These are phyloP conservation scores for Globodera ellingtonae DNA, from an alignment of 1,140 invertebrate genomes.

Conservation along the genomic window DNA sequence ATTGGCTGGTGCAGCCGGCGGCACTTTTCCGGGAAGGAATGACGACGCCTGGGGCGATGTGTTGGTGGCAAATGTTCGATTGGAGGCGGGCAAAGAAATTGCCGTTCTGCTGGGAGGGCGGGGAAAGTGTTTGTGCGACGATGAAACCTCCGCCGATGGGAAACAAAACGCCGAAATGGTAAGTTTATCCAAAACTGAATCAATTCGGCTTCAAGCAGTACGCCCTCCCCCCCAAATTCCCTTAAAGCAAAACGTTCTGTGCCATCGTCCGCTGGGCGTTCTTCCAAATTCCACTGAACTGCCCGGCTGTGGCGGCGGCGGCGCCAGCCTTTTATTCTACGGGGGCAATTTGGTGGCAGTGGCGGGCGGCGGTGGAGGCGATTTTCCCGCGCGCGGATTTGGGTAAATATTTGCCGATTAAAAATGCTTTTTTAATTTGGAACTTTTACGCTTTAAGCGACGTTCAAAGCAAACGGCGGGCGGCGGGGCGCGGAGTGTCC, in stretches of 20 bases:
- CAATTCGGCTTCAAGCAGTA: background rate
- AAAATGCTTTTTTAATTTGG: background rate
- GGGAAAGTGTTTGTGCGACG: constrained; percentile 39
- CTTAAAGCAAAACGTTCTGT: background rate
- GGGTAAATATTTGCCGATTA: background rate
- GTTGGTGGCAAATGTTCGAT: constrained; percentile 35
- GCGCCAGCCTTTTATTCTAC: constrained; percentile 38
- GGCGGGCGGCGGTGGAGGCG: constrained; percentile 47
- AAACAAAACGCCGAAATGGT: background rate
- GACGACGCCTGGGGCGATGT: constrained; percentile 24
- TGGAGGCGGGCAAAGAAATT: constrained; percentile 36
- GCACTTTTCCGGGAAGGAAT: constrained; percentile 17
- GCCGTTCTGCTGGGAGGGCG: constrained; percentile 37
- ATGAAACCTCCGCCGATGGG: constrained; percentile 1
- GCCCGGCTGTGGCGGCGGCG: constrained; percentile 43
- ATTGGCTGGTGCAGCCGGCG: constrained; percentile 46
- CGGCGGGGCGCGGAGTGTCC: constrained; percentile 10
- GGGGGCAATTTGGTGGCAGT: constrained; percentile 22
- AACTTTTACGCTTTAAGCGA: background rate
- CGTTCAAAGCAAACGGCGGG: background rate
- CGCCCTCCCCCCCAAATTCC: too few relatives aligned
- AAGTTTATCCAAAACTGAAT: background rate
- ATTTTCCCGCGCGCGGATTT: constrained; percentile 4
- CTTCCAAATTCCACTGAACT: constrained; percentile 3
- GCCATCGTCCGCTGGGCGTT: background rate